Evolutionary conservation across 2,113 vertebrate genomes (phyloP), one percentile per base, ranked within the genome.

Genomic region (Chunga burmeisteri): DNA sequence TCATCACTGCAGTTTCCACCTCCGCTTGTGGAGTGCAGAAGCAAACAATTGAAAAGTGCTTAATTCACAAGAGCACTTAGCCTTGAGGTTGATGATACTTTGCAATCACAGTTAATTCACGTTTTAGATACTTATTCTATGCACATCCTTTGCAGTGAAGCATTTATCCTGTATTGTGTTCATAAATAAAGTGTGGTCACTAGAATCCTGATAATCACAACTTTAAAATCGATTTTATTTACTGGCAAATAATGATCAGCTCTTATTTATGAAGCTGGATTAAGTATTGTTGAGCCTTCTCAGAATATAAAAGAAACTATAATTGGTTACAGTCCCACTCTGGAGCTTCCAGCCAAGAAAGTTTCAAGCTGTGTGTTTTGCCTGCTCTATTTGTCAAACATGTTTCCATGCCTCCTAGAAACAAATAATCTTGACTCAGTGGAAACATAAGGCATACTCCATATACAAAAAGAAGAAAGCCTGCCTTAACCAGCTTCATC

Each of bases 201-300:
- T 89, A 63, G 63, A 82, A 73, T 46, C 50, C 55, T 66, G 53
- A 65, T 42, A 82, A 70, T 62, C 66, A 87, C 29, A 79, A 88
- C n/a, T 91, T 91, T 52, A 95, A 88, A 95, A 93, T 94, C 81
- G 73, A 87, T 94, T 91, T 88, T 87, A 93, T 94, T 91, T 96
- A 91, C 63, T 83, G 59, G 42, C 46, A 77, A 81, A 29, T 91
- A 96, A 70, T 0, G 9, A 97, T 94, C 87, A 90, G 18, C 16
- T 78, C 13, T 88, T 93, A 81, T 88, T 91, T 96, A 91, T 71
- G 55, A 74, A 93, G 38, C 23, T 82, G 42, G 55, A 58, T 70
- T 93, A 90, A 90, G 50, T n/a, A 83, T 56, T 55, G 32, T 89
- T 81, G 73, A 89, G 46, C 50, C 61, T 58, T 66, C 73, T 93